Conservation (phyloP, 2,113 vertebrate genomes). For the Talpa occidentalis region DNA sequence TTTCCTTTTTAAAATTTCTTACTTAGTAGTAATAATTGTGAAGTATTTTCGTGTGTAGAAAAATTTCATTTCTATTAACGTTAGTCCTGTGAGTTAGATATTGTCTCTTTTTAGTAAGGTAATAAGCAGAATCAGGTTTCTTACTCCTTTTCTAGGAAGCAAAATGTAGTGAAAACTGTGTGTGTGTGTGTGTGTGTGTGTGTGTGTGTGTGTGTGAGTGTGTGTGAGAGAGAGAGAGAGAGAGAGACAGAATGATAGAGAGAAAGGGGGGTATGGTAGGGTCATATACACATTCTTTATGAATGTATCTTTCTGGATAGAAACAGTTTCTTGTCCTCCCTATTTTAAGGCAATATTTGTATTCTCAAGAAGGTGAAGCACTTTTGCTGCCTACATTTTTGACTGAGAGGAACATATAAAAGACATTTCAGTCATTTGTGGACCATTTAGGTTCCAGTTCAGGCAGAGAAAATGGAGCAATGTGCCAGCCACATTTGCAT, state of each 20-base stretch:
- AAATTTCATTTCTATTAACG: conserved; percentile 4
- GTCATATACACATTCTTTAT: background rate
- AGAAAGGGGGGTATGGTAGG: background rate
- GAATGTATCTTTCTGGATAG: conserved; percentile 22
- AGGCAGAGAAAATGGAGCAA: background rate
- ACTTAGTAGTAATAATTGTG: conserved; percentile 27
- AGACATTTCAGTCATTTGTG: conserved; percentile 28
- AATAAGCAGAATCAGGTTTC: background rate
- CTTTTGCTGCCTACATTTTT: background rate
- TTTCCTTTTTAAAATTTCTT: background rate
- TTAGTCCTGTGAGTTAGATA: background rate
- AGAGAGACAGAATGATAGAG: too few species aligned
- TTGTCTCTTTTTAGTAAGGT: background rate
- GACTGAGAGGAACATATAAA: background rate
- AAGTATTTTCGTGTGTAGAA: background rate
- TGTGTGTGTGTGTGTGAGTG: background rate
- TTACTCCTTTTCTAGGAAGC: conserved; percentile 33
- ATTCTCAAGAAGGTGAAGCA: background rate
- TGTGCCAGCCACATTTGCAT: background rate
- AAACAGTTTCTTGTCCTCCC: background rate
- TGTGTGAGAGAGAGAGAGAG: background rate
- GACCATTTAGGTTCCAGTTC: background rate
- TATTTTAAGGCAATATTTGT: conserved; percentile 33
- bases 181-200: background rate
- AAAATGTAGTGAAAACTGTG: background rate